Evolutionary conservation across 2,113 vertebrate genomes (phyloP).

Genomic region (Poeciliopsis occidentalis): DNA sequence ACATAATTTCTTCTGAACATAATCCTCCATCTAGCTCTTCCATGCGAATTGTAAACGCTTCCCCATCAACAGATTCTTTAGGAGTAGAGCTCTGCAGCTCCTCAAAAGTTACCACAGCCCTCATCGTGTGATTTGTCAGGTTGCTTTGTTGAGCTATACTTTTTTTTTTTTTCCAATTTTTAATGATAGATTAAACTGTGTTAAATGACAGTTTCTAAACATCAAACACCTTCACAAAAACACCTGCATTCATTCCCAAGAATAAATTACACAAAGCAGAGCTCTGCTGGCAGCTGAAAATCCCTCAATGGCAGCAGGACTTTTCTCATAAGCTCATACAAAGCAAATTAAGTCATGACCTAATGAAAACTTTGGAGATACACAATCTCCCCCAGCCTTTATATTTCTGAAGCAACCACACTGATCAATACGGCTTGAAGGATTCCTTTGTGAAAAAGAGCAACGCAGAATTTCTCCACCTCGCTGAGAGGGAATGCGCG

Average conservation of each 20-base stretch:
- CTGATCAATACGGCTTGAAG: slow-evolving; percentile 12
- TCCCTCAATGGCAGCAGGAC: too few relatives aligned
- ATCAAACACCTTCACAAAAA: background rate
- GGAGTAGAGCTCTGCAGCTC: background rate
- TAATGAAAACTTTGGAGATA: slow-evolving; percentile 5
- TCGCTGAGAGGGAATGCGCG: slow-evolving; percentile 13
- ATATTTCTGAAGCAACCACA: background rate
- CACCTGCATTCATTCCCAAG: background rate
- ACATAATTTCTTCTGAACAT: background rate
- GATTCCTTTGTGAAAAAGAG: background rate
- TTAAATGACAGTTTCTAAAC: background rate
- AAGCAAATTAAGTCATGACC: slow-evolving; percentile 3
- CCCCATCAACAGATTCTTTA: background rate
- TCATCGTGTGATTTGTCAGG: background rate
- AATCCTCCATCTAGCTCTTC: background rate
- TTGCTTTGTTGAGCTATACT: background rate
- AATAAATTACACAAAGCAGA: background rate
- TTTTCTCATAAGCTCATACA: background rate
- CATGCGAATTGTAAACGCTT: background rate
- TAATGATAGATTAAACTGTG: background rate
- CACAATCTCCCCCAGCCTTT: background rate
- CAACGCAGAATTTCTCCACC: slow-evolving; percentile 9
- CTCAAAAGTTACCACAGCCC: background rate
- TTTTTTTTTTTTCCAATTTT: background rate
- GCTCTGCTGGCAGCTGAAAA: background rate